Evolutionary conservation across 2,113 vertebrate species (phyloP).

Genomic region (Nanorana parkeri): DNA sequence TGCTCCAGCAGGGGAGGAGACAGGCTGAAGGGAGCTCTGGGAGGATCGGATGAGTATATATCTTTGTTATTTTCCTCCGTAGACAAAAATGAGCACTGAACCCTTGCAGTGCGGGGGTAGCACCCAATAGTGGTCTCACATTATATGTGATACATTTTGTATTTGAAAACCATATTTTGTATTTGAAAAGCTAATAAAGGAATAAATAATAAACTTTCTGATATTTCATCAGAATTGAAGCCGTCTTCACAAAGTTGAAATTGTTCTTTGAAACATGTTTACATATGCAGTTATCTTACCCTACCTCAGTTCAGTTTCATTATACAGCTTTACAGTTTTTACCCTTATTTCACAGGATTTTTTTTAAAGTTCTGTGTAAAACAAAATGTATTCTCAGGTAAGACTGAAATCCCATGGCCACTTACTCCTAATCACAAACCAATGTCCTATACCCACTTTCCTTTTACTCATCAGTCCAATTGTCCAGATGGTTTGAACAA

Average conservation of each 20-base stretch:
- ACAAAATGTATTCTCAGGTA: conserved; percentile 17
- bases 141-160: too few relatives aligned
- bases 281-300: neutral
- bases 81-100: too few relatives aligned
- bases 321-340: neutral
- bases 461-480: conserved; percentile 39
- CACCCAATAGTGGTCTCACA: too few relatives aligned
- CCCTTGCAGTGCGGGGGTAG: too few relatives aligned
- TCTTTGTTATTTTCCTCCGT: too few relatives aligned
- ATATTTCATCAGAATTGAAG: neutral
- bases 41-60: too few relatives aligned
- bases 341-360: neutral
- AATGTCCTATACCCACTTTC: neutral
- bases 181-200: too few relatives aligned
- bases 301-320: neutral
- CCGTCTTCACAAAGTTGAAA: neutral
- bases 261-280: neutral
- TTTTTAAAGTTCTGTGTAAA: conserved; percentile 4
- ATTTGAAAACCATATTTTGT: too few relatives aligned
- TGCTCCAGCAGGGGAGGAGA: too few relatives aligned
- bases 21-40: too few relatives aligned
- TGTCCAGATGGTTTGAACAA: neutral
- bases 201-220: too few relatives aligned
- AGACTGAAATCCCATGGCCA: conserved; percentile 12
- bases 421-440: neutral